Percentiles rank a stretch among this genome's conserved stretches.
phyloP scores from a whole-genome alignment of 2,113 vertebrate genomes.

The Excalfactoria chinensis region DNA sequence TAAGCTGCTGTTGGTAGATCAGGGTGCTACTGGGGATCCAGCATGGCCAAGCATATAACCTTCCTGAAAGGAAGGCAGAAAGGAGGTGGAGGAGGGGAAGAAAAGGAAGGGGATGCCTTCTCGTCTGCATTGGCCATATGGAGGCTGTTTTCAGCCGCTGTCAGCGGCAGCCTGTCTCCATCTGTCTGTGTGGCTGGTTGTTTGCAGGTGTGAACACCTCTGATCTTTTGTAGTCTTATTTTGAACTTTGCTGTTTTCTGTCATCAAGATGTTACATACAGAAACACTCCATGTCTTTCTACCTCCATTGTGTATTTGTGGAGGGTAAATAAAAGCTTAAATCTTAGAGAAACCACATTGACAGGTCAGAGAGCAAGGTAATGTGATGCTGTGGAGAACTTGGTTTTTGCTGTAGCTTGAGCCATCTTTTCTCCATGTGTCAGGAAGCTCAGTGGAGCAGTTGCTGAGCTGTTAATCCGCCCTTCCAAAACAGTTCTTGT shows the following conservation, averaged over 20 bases:
- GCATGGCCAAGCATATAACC: neutral
- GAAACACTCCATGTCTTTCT: neutral
- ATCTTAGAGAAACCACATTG: neutral
- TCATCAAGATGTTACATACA: accelerated
- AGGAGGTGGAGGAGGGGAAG: neutral
- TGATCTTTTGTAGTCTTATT: neutral
- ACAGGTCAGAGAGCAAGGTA: neutral
- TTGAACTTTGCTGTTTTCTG: neutral
- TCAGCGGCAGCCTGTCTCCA: neutral
- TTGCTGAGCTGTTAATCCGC: neutral
- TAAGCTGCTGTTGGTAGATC: neutral
- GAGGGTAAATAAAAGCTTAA: neutral
- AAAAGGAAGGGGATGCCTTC: neutral
- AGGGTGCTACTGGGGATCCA: neutral
- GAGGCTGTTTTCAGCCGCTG: neutral
- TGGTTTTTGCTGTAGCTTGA: neutral
- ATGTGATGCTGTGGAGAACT: neutral
- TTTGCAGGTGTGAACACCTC: neutral
- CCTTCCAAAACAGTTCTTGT: neutral
- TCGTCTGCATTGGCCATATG: neutral
- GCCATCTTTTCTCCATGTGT: neutral
- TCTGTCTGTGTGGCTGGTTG: neutral
- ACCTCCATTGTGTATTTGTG: neutral
- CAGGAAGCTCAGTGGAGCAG: neutral
- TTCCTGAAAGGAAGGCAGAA: accelerated